Evolutionary conservation across 1,140 invertebrate species (phyloP).

Genomic region (Drosophila navojoa): DNA sequence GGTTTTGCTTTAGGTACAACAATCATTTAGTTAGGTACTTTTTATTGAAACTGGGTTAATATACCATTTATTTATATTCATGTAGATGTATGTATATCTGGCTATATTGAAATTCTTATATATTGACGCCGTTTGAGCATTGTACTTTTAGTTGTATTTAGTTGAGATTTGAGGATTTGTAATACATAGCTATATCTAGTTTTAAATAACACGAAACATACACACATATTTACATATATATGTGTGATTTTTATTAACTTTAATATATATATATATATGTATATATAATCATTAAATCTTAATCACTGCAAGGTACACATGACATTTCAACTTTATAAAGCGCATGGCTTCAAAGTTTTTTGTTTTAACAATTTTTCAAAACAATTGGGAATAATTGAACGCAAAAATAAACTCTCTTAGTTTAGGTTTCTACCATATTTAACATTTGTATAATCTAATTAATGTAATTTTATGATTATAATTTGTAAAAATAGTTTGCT

Average conservation of each 20-base stretch:
- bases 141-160: constrained; percentile 63
- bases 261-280: background rate
- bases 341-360: constrained; percentile 52
- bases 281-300: constrained; percentile 14
- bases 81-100: constrained; percentile 11
- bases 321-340: constrained; percentile 56
- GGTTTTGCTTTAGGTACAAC: constrained; percentile 28
- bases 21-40: constrained; percentile 60
- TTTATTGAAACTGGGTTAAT: constrained; percentile 46
- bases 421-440: background rate
- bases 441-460: constrained; percentile 5
- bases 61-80: constrained; percentile 23
- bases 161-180: constrained; percentile 39
- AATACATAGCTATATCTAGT: constrained; percentile 4
- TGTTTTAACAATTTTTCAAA: constrained; percentile 70
- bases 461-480: constrained; percentile 13
- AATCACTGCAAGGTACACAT: constrained; percentile 69
- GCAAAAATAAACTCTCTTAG: constrained; percentile 50
- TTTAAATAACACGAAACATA: constrained; percentile 26
- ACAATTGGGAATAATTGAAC: constrained; percentile 53
- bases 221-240: constrained; percentile 11
- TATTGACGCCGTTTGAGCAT: constrained; percentile 60
- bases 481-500: constrained; percentile 57
- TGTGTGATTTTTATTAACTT: background rate
- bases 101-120: constrained; percentile 16